Conservation (phyloP, 2,797 vertebrate genomes). For the Coregonus ussuriensis region DNA sequence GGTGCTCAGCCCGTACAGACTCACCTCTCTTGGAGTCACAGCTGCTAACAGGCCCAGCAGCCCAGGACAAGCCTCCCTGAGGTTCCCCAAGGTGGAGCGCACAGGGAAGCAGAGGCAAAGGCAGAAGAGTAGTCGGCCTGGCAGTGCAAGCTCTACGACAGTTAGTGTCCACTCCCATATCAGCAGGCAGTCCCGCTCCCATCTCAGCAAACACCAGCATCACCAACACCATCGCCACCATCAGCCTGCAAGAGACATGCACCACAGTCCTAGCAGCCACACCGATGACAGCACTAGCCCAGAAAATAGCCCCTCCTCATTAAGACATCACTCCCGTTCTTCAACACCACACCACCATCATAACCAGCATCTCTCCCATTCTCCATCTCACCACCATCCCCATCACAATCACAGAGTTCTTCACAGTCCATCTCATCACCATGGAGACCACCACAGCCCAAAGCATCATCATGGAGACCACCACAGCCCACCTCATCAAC, state of each 20-base stretch:
- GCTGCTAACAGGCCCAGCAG: slow-evolving; percentile 58
- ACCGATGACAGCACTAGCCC: slow-evolving; percentile 39
- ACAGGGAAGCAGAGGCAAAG: slow-evolving; percentile 40
- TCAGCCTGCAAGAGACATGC: slow-evolving; percentile 24
- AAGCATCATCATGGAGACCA: no score
- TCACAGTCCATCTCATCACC: no score
- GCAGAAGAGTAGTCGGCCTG: slow-evolving; percentile 39
- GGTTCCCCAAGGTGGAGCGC: slow-evolving; percentile 41
- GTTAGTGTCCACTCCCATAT: slow-evolving; percentile 58
- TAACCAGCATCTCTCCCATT: slow-evolving; percentile 26
- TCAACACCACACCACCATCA: slow-evolving; percentile 23
- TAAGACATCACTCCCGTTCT: slow-evolving; percentile 41
- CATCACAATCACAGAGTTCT: no score
- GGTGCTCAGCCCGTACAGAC: slow-evolving; percentile 82
- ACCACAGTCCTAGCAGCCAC: slow-evolving; percentile 40
- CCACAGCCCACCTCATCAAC: no score
- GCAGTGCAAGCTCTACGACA: slow-evolving; percentile 59
- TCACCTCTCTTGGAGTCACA: slow-evolving; percentile 80
- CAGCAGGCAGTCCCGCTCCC: slow-evolving; percentile 45
- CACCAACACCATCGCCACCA: slow-evolving; percentile 36
- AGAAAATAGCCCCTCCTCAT: slow-evolving; percentile 24
- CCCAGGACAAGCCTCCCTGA: slow-evolving; percentile 44
- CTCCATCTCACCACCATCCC: not conserved
- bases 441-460: not conserved
- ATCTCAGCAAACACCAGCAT: slow-evolving; percentile 34